Base-by-base conservation (phyloP, 1,140 invertebrate genomes). In the Ectropis grisescens region DNA sequence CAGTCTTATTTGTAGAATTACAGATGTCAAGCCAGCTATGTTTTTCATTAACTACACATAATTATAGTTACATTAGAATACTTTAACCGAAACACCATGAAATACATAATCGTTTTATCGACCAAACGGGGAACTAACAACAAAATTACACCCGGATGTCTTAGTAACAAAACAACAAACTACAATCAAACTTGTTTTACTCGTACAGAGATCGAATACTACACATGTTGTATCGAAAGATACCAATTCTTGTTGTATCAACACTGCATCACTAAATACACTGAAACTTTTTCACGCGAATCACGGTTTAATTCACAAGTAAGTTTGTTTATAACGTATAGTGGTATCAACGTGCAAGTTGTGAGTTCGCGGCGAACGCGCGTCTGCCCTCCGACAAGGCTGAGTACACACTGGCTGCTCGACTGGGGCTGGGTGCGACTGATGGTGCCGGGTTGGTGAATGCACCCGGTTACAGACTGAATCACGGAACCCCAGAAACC, bases 151-250 rank as follows among this genome's bases (percentile, higher is more conserved):
- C 59, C 58, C 68, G 60, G 62, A 68, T 70, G 58, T 71, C 65
- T 66, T 67, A 56, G 58, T 43, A 70, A 72, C 67, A 66, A 68
- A 74, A 72, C 62, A 74, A 74, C 65, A 70, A 72, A 71, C 53
- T 35, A 54, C 56, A 68, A 72, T 61, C 55, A 69, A 75, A 71
- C 60, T 61, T 75, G 69, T 71, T 69, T 62, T 46, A 50, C 51
- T 72, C 58, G 48, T 58, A 59, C 53, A 46, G 49, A 65, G 58
- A 47, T 60, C 42, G 41, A 55, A 62, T 59, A 40, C 47, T 28
- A 47, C 58, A 64, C 52, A 42, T 46, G 40, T 47, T 58, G 33
- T 31, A 34, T 32, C 37, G 37, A 41, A 28, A 33, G 33, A 51
- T 65, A 67, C 60, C 59, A 62, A 64, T 57, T 62, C 55, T 55